Conservation (phyloP, 2,797 vertebrate genomes). For the Huso huso region DNA sequence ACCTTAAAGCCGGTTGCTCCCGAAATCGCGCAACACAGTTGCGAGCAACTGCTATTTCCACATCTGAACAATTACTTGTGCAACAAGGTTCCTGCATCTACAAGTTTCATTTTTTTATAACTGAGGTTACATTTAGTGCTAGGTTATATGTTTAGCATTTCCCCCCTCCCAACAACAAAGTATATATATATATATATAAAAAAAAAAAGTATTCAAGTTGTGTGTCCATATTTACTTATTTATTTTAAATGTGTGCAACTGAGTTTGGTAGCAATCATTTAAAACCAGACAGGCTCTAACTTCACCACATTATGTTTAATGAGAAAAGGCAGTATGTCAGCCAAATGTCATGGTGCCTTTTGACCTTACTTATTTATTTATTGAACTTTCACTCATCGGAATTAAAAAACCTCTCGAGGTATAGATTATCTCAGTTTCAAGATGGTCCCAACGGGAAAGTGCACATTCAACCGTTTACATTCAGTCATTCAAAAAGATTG, state of each 20-base stretch:
- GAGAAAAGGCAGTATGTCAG: conserved; percentile 5
- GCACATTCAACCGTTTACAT: not conserved
- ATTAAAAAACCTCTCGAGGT: conserved; percentile 7
- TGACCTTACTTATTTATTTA: conserved; percentile 9
- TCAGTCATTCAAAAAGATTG: conserved; percentile 1
- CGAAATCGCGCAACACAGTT: no score
- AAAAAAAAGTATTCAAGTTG: no score
- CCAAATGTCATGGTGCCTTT: conserved; percentile 13
- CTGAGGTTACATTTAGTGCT: no score
- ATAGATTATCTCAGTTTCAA: conserved; percentile 9
- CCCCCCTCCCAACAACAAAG: no score
- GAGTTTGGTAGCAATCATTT: not conserved
- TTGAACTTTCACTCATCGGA: conserved; percentile 7
- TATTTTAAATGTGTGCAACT: not conserved
- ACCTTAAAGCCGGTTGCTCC: no score
- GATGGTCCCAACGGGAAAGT: not conserved
- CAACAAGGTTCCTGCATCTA: no score
- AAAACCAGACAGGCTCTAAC: not conserved
- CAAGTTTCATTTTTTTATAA: no score
- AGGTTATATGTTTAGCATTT: no score
- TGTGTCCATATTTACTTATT: not conserved
- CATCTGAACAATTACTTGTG: no score
- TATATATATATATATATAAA: no score
- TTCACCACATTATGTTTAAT: not conserved
- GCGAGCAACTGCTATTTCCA: no score